Base-by-base conservation (phyloP, 2,113 vertebrate species). In the Myiozetetes cayanensis region DNA sequence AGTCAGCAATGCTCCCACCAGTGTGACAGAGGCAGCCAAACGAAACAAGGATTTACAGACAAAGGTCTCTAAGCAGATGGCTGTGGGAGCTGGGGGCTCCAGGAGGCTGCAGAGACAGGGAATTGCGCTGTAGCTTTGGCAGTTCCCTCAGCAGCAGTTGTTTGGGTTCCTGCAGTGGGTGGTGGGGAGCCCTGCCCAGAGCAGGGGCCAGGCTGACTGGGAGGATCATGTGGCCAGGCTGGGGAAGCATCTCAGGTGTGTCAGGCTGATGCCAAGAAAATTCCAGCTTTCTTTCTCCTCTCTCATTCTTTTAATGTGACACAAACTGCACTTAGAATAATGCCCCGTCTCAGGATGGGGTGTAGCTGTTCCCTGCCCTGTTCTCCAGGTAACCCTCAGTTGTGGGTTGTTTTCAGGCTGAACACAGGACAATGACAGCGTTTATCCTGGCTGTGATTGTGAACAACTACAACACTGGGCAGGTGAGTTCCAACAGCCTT, bases 361-460 rank as follows among this genome's bases (percentile, higher is more conserved):
- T 63, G 2, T 2, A 1, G 71, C 31, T 76, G n/a, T 43, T 49
- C 76, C 80, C 68, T 88, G 79, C 8, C 75, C 84, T 67, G 49
- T 13, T 68, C 39, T 15, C 61, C 24, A n/a, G 85, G 19, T 94
- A 21, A 76, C 46, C 27, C 61, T 74, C n/a, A 35, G 8, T 43
- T 46, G 49, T 96, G 3, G 62, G 1, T 52, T 92, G 80, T 79
- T 92, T 97, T 4, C 97, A 99, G 99, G 99, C 99, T 11, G 99
- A 99, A 70, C 99, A 99, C 95, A 98, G 99, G 79, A 99, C 99
- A 1, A 99, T 99, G 99, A 99, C 99, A 0, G 99, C 99, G 5
- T 99, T 99, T 97, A 99, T 99, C 83, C 97, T 99, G 67, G 99
- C 99, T 22, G 99, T 99, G 35, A 99, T 99, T 4, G 99, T 99